A percentile compares a stretch with the other conserved stretches of the same genome.
Evolutionary conservation across 2,888 invertebrate species (phyloP).

Genomic region (Falcaria lacertinaria): DNA sequence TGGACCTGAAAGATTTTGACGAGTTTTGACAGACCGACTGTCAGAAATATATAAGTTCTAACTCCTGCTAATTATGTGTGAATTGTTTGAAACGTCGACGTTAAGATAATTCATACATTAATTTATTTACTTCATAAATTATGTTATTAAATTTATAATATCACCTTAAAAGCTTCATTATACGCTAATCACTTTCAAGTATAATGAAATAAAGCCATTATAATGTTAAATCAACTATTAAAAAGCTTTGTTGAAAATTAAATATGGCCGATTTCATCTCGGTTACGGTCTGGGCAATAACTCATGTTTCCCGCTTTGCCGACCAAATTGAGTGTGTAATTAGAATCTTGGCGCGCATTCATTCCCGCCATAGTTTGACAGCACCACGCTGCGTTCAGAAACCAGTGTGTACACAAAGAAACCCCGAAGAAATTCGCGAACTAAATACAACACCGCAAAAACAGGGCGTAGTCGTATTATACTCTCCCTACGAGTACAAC

Average conservation of each 20-base stretch:
- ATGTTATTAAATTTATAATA: constrained; percentile 4
- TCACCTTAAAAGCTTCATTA: constrained; percentile 19
- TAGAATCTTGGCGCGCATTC: constrained; percentile 64
- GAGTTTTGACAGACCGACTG: too few species aligned
- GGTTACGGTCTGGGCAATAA: constrained; percentile 66
- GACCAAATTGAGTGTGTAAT: constrained; percentile 77
- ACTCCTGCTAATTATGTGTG: too few species aligned
- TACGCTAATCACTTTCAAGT: constrained; percentile 50
- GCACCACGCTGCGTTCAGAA: constrained; percentile 68
- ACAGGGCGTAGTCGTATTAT: constrained; percentile 68
- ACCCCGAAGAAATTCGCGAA: constrained; percentile 68
- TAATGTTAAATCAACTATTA: constrained; percentile 53
- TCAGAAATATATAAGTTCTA: too few species aligned
- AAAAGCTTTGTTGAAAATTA: constrained; percentile 47
- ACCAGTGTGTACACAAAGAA: constrained; percentile 71
- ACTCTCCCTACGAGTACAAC: constrained; percentile 63
- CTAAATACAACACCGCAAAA: constrained; percentile 76
- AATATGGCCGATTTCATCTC: constrained; percentile 67
- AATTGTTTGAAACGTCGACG: too few species aligned
- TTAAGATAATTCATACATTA: too few species aligned
- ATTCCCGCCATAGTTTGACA: constrained; percentile 47
- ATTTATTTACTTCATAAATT: too few species aligned
- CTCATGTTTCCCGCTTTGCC: constrained; percentile 65
- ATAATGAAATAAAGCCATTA: constrained; percentile 45
- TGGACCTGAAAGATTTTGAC: too few species aligned